phyloP scores from a whole-genome alignment of 2,797 vertebrate species.

The Mus minutoides region DNA sequence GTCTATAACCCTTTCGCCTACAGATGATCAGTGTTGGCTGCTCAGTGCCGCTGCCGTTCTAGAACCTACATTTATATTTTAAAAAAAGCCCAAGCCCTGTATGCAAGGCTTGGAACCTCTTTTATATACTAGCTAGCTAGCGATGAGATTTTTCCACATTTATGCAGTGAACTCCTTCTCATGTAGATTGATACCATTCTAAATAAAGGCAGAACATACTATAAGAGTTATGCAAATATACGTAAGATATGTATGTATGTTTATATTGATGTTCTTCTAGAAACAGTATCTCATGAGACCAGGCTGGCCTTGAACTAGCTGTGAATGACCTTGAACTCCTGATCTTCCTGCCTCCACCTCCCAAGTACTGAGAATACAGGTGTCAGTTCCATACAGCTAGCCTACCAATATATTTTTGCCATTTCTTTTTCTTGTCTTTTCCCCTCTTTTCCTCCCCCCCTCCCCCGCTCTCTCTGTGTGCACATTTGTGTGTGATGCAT shows the following conservation, averaged over 20 bases:
- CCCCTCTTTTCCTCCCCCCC: background rate
- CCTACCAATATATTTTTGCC: background rate
- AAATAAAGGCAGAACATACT: background rate
- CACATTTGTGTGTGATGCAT: background rate
- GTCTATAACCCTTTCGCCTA: background rate
- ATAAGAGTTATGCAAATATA: background rate
- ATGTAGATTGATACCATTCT: background rate
- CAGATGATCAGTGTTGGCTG: background rate
- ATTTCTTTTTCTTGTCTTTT: background rate
- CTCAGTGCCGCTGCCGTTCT: background rate
- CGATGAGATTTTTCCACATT: background rate
- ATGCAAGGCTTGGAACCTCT: background rate
- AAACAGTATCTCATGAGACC: background rate
- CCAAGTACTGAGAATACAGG: background rate
- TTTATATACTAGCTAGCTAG: background rate
- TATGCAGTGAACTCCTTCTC: conserved; percentile 19
- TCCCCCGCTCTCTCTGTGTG: background rate
- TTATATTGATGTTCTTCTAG: background rate
- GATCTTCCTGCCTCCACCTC: background rate
- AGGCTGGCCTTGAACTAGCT: background rate
- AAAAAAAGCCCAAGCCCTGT: background rate
- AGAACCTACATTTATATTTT: background rate
- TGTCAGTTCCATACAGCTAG: background rate
- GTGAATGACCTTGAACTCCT: background rate
- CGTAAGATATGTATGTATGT: background rate